Evolutionary conservation across 92 coral and sea anemone species (phyloP).

Genomic region (Actinostola sp.): DNA sequence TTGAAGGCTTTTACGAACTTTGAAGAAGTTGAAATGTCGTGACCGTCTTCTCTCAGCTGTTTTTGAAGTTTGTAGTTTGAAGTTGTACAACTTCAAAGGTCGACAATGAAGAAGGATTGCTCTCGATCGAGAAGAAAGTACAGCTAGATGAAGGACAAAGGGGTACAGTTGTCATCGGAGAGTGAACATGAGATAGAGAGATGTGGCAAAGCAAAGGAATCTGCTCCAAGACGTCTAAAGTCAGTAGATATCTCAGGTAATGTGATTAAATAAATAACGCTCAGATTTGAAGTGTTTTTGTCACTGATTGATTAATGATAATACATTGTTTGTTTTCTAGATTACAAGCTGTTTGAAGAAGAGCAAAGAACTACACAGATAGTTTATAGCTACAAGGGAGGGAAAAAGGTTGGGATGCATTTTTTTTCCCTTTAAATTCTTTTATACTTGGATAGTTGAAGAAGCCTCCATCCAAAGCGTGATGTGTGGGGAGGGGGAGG

Average conservation of each 20-base stretch:
- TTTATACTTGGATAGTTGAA: too few species aligned
- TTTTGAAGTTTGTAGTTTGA: too few species aligned
- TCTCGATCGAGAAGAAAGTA: too few species aligned
- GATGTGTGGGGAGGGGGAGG: too few species aligned
- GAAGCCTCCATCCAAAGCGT: not conserved
- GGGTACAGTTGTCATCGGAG: constrained; percentile 14
- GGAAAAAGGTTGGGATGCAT: constrained; percentile 69
- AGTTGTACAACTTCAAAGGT: too few species aligned
- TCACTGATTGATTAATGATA: not conserved
- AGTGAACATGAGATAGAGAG: constrained; percentile 19
- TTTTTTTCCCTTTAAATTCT: not conserved
- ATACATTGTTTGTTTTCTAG: constrained; percentile 9
- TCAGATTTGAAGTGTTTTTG: constrained; percentile 1
- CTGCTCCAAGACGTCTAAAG: constrained; percentile 35
- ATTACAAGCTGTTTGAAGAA: constrained; percentile 49
- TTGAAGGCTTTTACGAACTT: too few species aligned
- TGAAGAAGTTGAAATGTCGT: too few species aligned
- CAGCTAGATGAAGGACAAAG: constrained; percentile 54
- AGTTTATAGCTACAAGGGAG: constrained; percentile 88
- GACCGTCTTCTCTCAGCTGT: too few species aligned
- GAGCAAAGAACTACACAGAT: constrained; percentile 87
- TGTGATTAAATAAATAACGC: not conserved
- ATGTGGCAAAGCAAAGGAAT: not conserved
- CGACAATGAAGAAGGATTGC: too few species aligned
- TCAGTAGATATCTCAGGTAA: constrained; percentile 46